Evolutionary conservation across 2,888 invertebrate species (phyloP), one percentile per base, ranked within the genome.

Genomic region (Calameuta idolon): DNA sequence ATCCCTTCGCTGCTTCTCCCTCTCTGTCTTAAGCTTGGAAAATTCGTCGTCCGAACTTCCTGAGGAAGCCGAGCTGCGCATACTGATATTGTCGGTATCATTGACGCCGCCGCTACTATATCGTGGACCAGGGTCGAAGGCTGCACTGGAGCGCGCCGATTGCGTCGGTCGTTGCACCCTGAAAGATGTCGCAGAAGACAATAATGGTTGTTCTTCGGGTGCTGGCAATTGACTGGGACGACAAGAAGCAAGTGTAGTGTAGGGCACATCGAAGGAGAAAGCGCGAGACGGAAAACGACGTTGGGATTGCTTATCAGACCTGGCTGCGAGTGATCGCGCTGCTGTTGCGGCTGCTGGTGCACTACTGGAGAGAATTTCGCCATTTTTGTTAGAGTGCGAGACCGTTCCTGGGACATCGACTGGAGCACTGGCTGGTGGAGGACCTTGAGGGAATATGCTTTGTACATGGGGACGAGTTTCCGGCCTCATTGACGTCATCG

Each of bases 401-500:
- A 73, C 9, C 11, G 85, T 90, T 87, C 87, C 92, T 0, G 95
- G 95, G 71, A 95, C 94, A 83, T 95, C 93, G 31, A 96, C 93
- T 9, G 95, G 95, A 2, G 94, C 93, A 80, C 95, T 95, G 1
- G 94, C 92, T 0, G 93, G 90, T 3, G 93, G 93, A 3, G 94
- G 93, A 12, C 94, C 94, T 78, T 90, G 89, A 0, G 89, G 82
- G 75, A 91, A 91, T 80, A 91, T 91, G 68, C 81, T 90, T 76
- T 88, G 85, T 15, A 91, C 89, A 78, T 90, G 91, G 0, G 91
- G 91, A 31, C 87, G 86, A 76, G 91, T 89, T 89, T 94, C 90
- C 88, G 93, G 91, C 86, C 94, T 94, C 92, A 94, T 94, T 73
- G 97, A 96, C 9, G 95, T 96, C 79, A 96, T 95, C 12, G 97